Conservation (phyloP, 2,888 invertebrate species). For the Orthosia gracilis region DNA sequence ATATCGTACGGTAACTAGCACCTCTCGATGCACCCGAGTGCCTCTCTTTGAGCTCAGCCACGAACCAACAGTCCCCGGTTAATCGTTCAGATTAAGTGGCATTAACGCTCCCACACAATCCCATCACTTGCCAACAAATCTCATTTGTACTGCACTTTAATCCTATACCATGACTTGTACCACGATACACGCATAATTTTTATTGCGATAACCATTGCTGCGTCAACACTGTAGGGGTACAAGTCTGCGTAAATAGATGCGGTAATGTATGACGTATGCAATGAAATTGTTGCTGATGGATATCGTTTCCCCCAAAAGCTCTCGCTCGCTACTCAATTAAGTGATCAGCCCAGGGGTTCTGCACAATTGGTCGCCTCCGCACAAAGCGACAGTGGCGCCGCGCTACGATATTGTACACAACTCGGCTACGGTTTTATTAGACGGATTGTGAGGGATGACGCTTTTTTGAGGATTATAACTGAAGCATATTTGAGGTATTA, state of each 20-base stretch:
- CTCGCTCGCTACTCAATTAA: conserved; percentile 89
- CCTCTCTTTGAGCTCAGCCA: conserved; percentile 73
- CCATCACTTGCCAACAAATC: conserved; percentile 88
- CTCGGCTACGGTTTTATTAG: conserved; percentile 82
- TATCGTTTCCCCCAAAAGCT: conserved; percentile 79
- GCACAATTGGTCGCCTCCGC: conserved; percentile 89
- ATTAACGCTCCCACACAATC: conserved; percentile 85
- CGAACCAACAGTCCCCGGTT: conserved; percentile 76
- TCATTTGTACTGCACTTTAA: conserved; percentile 89
- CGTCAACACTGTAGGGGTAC: neutral
- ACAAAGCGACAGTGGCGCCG: conserved; percentile 86
- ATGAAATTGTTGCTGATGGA: conserved; percentile 51
- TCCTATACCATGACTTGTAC: conserved; percentile 68
- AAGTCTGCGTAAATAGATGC: conserved; percentile 17
- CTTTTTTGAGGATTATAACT: conserved; percentile 77
- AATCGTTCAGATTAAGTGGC: conserved; percentile 85
- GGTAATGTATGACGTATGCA: conserved; percentile 68
- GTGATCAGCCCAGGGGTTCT: conserved; percentile 90
- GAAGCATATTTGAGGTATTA: conserved; percentile 69
- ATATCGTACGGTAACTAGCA: conserved; percentile 65
- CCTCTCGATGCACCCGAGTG: conserved; percentile 68
- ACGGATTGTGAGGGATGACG: conserved; percentile 81
- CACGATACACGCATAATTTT: conserved; percentile 45
- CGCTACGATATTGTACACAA: conserved; percentile 75
- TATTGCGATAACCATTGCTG: conserved; percentile 64